phyloP scores from a whole-genome alignment of 2,113 vertebrate species.

The Litocranius walleri region DNA sequence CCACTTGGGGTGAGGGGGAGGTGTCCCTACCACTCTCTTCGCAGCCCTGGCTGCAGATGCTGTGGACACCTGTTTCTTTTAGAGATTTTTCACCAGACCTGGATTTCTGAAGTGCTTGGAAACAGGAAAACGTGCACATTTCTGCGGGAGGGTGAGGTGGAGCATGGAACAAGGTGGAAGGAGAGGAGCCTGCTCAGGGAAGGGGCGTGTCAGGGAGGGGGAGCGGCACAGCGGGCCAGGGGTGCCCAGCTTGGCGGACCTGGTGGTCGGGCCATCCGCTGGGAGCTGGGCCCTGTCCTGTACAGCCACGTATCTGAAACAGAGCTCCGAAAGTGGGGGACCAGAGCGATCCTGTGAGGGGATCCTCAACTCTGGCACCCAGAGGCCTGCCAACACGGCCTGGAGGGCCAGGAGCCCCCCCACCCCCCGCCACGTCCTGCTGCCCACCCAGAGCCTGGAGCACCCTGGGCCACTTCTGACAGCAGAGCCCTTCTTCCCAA shows the following conservation, averaged over 20 bases:
- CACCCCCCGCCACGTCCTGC: rapidly evolving
- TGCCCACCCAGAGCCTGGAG: background rate
- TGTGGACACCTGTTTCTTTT: background rate
- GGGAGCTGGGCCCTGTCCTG: background rate
- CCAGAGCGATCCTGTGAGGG: background rate
- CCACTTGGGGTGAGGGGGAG: too few relatives aligned
- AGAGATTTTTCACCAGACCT: background rate
- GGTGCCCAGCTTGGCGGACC: background rate
- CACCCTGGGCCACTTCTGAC: background rate
- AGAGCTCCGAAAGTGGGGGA: background rate
- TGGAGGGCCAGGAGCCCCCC: rapidly evolving
- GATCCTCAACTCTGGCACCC: background rate
- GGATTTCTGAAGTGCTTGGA: background rate
- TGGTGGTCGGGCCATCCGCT: rapidly evolving
- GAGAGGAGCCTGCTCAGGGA: too few relatives aligned
- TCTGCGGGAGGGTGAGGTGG: background rate
- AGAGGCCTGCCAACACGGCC: background rate
- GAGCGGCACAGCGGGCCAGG: rapidly evolving
- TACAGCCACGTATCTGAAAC: too few relatives aligned
- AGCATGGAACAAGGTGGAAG: rapidly evolving
- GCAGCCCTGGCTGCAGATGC: background rate
- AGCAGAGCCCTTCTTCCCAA: background rate
- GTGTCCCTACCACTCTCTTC: rapidly evolving
- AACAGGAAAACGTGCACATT: rapidly evolving
- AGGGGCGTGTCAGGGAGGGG: rapidly evolving